Percentiles rank a stretch among this genome's conserved stretches.
phyloP scores from a whole-genome alignment of 2,113 vertebrate genomes.

The Crotalus viridis region DNA sequence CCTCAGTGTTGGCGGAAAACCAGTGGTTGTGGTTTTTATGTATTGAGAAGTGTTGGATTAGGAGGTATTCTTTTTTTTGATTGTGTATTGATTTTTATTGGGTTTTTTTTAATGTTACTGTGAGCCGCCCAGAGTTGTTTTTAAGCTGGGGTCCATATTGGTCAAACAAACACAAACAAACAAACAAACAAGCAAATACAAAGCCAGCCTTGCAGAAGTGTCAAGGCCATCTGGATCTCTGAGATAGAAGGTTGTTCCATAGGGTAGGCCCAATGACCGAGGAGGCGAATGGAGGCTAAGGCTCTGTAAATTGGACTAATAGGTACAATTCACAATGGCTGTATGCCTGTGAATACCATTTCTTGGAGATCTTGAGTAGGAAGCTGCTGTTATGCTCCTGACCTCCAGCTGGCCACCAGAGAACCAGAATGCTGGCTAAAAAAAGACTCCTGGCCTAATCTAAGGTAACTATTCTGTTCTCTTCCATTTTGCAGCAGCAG shows the following conservation, averaged over 20 bases:
- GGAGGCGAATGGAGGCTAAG: not conserved
- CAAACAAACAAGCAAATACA: not conserved
- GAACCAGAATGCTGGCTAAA: not conserved
- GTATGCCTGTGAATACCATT: not conserved
- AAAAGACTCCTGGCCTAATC: not conserved
- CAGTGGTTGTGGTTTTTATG: not conserved
- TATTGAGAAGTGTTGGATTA: not conserved
- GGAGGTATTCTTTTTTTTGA: not conserved
- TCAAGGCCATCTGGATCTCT: not conserved
- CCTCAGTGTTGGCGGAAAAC: too few species aligned
- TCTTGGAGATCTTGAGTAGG: not conserved
- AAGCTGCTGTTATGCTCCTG: not conserved
- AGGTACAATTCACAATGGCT: not conserved
- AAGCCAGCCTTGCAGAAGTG: not conserved
- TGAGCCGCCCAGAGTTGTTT: not conserved
- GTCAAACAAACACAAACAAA: not conserved
- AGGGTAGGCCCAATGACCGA: not conserved
- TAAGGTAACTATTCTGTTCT: not conserved
- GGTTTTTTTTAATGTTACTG: not conserved
- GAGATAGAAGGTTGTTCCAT: not conserved
- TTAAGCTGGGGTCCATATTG: not conserved
- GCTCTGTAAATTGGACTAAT: not conserved
- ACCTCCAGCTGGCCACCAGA: not conserved
- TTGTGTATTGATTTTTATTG: not conserved
- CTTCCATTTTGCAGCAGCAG: not conserved